Evolutionary conservation across 2,113 vertebrate genomes (phyloP).

Genomic region (Lethenteron camtschaticum): DNA sequence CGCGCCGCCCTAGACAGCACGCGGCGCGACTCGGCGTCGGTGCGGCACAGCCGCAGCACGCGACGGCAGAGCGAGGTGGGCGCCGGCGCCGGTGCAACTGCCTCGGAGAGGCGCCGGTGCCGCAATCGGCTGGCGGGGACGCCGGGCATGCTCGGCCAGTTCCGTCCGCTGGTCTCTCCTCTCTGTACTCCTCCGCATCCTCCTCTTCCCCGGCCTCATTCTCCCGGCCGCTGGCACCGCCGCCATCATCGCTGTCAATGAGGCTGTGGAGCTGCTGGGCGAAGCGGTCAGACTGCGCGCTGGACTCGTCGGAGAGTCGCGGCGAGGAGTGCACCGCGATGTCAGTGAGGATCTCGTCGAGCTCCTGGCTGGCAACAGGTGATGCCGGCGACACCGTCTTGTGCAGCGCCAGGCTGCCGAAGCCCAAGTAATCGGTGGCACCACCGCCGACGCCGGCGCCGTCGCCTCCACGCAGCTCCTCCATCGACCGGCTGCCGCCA

Average conservation of each 20-base stretch:
- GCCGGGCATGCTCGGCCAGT: too few relatives aligned
- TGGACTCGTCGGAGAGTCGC: neutral
- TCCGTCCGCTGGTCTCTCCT: too few relatives aligned
- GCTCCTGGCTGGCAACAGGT: conserved; percentile 1
- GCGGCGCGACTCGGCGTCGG: conserved; percentile 56
- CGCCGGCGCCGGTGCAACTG: conserved; percentile 55
- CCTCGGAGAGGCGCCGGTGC: too few relatives aligned
- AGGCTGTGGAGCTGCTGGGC: too few relatives aligned
- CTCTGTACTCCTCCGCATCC: too few relatives aligned
- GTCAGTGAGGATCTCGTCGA: conserved; percentile 1
- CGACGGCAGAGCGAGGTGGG: conserved; percentile 65
- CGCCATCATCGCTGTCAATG: too few relatives aligned
- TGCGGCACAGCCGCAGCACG: conserved; percentile 65
- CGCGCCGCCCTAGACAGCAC: conserved; percentile 78
- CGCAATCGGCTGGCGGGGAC: too few relatives aligned
- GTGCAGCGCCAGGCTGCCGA: neutral
- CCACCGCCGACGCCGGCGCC: neutral
- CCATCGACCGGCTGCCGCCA: neutral
- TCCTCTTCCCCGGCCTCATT: too few relatives aligned
- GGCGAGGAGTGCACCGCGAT: conserved; percentile 1
- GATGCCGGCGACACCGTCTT: neutral
- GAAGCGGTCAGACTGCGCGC: too few relatives aligned
- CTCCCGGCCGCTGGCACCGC: too few relatives aligned
- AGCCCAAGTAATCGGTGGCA: neutral
- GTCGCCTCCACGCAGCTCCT: neutral